Percentiles rank a stretch among this genome's conserved stretches.
Conservation (phyloP, 2,113 vertebrate genomes). For the Engystomops pustulosus region DNA sequence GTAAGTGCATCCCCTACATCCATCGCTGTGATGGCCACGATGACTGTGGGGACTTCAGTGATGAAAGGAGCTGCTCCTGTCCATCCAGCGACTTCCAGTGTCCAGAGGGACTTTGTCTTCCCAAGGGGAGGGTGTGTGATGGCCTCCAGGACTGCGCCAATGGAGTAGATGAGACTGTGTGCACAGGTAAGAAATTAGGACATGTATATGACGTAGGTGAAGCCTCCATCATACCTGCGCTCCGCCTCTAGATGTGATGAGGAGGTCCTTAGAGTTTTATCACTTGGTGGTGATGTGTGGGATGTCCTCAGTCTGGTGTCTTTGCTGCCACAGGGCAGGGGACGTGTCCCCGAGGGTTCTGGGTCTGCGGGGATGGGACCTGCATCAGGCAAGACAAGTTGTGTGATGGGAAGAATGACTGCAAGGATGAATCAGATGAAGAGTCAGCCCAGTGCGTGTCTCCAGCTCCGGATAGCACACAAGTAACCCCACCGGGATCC, state of each 20-base stretch:
- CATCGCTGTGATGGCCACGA: constrained; percentile 84
- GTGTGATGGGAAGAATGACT: constrained; percentile 79
- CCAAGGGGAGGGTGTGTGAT: constrained; percentile 75
- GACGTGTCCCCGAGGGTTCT: constrained; percentile 73
- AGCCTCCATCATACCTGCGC: background rate
- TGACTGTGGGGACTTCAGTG: constrained; percentile 85
- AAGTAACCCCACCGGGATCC: background rate
- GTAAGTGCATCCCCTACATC: constrained; percentile 78
- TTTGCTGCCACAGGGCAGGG: constrained; percentile 54
- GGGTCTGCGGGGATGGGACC: constrained; percentile 73
- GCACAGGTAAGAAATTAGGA: constrained; percentile 75
- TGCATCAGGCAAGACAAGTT: constrained; percentile 68
- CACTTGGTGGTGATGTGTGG: background rate
- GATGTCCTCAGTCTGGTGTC: background rate
- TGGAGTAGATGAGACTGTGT: constrained; percentile 81
- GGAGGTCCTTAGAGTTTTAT: no score
- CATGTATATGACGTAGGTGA: background rate
- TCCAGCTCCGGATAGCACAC: background rate
- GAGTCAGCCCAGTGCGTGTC: constrained; percentile 67
- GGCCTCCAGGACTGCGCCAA: constrained; percentile 77
- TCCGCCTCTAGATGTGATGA: background rate
- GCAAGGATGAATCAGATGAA: constrained; percentile 78
- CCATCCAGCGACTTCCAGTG: constrained; percentile 78
- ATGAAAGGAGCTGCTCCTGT: constrained; percentile 82
- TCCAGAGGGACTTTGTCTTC: constrained; percentile 73